These are phyloP conservation scores for Acanthosepion pharaonis DNA, from an alignment of 2,888 invertebrate genomes.

Conservation along the genomic window DNA sequence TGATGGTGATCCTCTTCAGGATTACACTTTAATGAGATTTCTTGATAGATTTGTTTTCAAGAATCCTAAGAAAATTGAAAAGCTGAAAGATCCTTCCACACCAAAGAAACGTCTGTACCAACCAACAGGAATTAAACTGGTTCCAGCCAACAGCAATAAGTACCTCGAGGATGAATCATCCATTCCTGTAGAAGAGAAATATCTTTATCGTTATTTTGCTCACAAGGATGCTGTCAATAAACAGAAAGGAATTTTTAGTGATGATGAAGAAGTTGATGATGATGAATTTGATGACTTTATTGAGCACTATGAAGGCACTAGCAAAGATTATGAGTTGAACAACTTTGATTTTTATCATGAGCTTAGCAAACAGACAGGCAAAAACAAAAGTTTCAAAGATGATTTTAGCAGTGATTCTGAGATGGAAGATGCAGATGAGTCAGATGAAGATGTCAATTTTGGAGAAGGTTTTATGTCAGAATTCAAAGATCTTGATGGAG, in stretches of 20 bases:
- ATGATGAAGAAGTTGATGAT: conserved; percentile 83
- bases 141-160: conserved; percentile 83
- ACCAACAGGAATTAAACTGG: conserved; percentile 82
- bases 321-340: conserved; percentile 83
- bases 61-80: conserved; percentile 80
- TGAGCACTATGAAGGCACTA: conserved; percentile 72
- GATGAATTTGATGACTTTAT: conserved; percentile 85
- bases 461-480: conserved; percentile 66
- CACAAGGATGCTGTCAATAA: conserved; percentile 66
- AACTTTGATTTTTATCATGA: conserved; percentile 76
- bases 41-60: conserved; percentile 96
- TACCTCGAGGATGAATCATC: conserved; percentile 80
- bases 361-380: conserved; percentile 51
- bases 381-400: conserved; percentile 70
- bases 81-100: neutral
- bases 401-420: conserved; percentile 72
- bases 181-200: conserved; percentile 91
- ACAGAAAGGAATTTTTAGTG: conserved; percentile 73
- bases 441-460: conserved; percentile 67
- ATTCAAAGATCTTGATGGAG: conserved; percentile 64
- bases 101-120: conserved; percentile 75
- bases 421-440: conserved; percentile 59
- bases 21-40: conserved; percentile 92
- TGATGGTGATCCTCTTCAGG: conserved; percentile 92
- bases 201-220: conserved; percentile 66